A percentile compares a stretch with the other conserved stretches of the same genome.
These are phyloP conservation scores for Aurelia aurita complex sp. Pacific DNA, from an alignment of 30 jellyfish, hydroid and myxozoan genomes.

Conservation along the genomic window DNA sequence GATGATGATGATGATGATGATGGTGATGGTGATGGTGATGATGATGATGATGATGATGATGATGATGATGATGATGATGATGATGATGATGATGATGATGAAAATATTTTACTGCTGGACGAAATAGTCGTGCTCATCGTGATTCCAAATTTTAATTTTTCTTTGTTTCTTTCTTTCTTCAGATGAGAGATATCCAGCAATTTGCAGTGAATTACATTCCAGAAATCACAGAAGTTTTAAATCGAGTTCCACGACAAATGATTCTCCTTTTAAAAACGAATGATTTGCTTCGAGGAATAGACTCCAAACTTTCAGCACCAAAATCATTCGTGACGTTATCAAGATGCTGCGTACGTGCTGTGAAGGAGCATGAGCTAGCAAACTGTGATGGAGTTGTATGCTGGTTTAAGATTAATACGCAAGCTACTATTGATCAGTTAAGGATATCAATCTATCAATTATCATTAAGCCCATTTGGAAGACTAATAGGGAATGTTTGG, in stretches of 20 bases:
- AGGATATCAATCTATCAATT: slow-evolving; percentile 56
- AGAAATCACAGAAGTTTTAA: slow-evolving; percentile 79
- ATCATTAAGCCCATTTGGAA: slow-evolving; percentile 20
- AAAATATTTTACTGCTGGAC: too few species aligned
- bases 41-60: too few species aligned
- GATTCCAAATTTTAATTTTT: too few species aligned
- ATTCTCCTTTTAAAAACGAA: slow-evolving; percentile 85
- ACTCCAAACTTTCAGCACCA: slow-evolving; percentile 69
- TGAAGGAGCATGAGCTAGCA: slow-evolving; percentile 54
- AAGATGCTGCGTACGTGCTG: slow-evolving; percentile 88
- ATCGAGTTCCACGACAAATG: slow-evolving; percentile 91
- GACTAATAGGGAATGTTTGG: slow-evolving; percentile 3
- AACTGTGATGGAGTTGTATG: slow-evolving; percentile 35
- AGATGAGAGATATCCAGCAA: slow-evolving; percentile 81
- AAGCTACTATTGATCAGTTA: slow-evolving; percentile 43
- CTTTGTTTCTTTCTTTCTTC: background rate
- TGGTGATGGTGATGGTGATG: too few species aligned
- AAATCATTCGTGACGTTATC: slow-evolving; percentile 82
- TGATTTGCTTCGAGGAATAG: slow-evolving; percentile 92
- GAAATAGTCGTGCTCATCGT: too few species aligned
- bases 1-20: too few species aligned
- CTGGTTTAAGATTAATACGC: slow-evolving; percentile 26
- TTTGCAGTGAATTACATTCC: slow-evolving; percentile 78
- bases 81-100: too few species aligned
- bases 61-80: too few species aligned